phyloP scores from a whole-genome alignment of 1,140 invertebrate genomes.

The Drosophila sulfurigaster region DNA sequence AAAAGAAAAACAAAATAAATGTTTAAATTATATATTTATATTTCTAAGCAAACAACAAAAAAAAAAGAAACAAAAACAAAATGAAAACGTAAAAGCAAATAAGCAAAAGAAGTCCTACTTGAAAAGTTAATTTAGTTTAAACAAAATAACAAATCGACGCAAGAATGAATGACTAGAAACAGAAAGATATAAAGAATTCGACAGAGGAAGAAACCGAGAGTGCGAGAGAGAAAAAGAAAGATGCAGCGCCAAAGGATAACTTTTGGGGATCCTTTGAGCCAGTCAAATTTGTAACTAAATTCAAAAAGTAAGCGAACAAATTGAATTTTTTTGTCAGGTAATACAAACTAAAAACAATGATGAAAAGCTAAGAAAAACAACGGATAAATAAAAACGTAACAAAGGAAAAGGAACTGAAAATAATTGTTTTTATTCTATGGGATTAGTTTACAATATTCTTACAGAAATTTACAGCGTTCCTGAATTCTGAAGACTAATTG shows the following conservation, averaged over 20 bases:
- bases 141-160: slow-evolving; percentile 7
- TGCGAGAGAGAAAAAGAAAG: slow-evolving; percentile 27
- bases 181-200: slow-evolving; percentile 9
- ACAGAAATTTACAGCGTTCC: not conserved
- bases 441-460: not conserved
- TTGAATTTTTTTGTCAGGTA: slow-evolving; percentile 63
- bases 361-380: slow-evolving; percentile 51
- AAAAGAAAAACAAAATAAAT: slow-evolving; percentile 37
- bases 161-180: slow-evolving; percentile 20
- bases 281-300: slow-evolving; percentile 52
- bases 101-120: slow-evolving; percentile 71
- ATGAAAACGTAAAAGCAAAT: slow-evolving; percentile 39
- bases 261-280: slow-evolving; percentile 24
- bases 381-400: slow-evolving; percentile 78
- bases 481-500: not conserved
- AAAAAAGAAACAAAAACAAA: slow-evolving; percentile 6
- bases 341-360: slow-evolving; percentile 44
- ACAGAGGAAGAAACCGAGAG: not conserved
- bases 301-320: slow-evolving; percentile 52
- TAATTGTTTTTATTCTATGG: slow-evolving; percentile 30
- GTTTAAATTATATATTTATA: slow-evolving; percentile 73
- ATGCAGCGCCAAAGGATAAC: slow-evolving; percentile 7
- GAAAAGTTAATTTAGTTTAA: slow-evolving; percentile 78
- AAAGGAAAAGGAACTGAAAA: slow-evolving; percentile 61
- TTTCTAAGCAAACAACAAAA: slow-evolving; percentile 59